phyloP scores from a whole-genome alignment of 1,140 invertebrate genomes.

The Calephelis nemesis region DNA sequence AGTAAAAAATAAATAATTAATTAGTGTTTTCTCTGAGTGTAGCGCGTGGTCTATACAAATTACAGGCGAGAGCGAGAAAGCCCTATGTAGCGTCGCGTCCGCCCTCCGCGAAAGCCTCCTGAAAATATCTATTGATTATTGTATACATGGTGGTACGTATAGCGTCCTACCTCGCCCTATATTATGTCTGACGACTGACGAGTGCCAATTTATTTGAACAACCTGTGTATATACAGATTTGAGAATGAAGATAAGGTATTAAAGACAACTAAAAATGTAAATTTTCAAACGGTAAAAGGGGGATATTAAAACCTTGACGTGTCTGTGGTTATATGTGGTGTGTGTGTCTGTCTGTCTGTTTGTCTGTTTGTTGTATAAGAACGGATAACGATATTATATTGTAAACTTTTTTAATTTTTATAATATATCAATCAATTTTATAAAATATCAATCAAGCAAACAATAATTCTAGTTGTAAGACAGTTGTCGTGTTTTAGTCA shows the following conservation, averaged over 20 bases:
- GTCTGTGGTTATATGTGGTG: too few species aligned
- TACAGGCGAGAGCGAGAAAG: conserved; percentile 62
- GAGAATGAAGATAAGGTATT: conserved; percentile 5
- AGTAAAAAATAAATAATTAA: not conserved
- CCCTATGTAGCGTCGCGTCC: conserved; percentile 56
- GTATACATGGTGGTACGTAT: conserved; percentile 70
- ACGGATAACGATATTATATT: too few species aligned
- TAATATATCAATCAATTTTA: too few species aligned
- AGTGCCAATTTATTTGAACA: conserved; percentile 77
- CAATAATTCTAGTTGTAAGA: too few species aligned
- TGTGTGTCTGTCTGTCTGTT: too few species aligned
- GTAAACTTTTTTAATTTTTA: too few species aligned
- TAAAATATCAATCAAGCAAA: too few species aligned
- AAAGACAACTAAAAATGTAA: not conserved
- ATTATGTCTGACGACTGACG: conserved; percentile 52
- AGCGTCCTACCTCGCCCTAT: conserved; percentile 63
- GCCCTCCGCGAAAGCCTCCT: conserved; percentile 74
- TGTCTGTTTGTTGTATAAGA: too few species aligned
- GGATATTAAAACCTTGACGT: too few species aligned
- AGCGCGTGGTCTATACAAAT: conserved; percentile 56
- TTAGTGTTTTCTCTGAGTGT: conserved; percentile 37
- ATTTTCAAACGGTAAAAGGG: too few species aligned
- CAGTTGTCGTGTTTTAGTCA: too few species aligned
- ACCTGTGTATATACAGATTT: conserved; percentile 40
- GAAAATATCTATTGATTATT: conserved; percentile 79